Conservation (phyloP, 2,888 invertebrate genomes). For the Ephialtes manifestator region DNA sequence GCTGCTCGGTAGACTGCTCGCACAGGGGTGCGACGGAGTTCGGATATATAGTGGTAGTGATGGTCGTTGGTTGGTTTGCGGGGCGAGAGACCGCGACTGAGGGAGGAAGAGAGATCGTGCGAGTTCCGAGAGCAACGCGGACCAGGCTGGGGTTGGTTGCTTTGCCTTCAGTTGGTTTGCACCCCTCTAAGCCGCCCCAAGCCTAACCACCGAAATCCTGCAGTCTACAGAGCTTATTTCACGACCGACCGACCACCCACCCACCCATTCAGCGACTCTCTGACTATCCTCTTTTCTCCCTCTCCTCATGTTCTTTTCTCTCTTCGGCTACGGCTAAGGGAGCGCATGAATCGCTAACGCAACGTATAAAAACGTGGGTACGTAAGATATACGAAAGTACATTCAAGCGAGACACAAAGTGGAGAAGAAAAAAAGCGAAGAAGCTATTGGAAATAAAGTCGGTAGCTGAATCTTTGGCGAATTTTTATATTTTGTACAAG, state of each 20-base stretch:
- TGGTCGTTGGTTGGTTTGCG: conserved; percentile 71
- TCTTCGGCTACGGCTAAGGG: conserved; percentile 17
- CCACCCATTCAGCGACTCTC: conserved; percentile 49
- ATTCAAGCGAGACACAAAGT: not conserved
- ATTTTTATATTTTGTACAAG: not conserved
- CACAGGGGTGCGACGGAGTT: conserved; percentile 38
- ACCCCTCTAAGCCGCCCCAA: conserved; percentile 75
- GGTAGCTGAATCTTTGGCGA: not conserved
- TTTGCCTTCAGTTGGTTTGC: conserved; percentile 64
- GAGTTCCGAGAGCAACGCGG: conserved; percentile 25
- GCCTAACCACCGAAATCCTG: conserved; percentile 84
- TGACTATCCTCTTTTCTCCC: conserved; percentile 60
- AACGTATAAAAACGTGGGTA: not conserved
- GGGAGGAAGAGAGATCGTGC: conserved; percentile 39
- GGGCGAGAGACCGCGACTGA: conserved; percentile 57
- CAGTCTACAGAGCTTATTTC: conserved; percentile 84
- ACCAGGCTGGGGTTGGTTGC: conserved; percentile 48
- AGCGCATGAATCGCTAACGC: not conserved
- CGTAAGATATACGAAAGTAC: not conserved
- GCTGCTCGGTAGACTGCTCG: conserved; percentile 37
- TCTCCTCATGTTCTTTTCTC: conserved; percentile 28
- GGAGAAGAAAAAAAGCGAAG: no score
- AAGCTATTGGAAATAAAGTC: not conserved
- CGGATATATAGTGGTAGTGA: conserved; percentile 26
- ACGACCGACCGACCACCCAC: conserved; percentile 82